A percentile compares a stretch with the other conserved stretches of the same genome.
These are phyloP conservation scores for Drosophila ambigua DNA, from an alignment of 1,140 invertebrate genomes.

Conservation along the genomic window DNA sequence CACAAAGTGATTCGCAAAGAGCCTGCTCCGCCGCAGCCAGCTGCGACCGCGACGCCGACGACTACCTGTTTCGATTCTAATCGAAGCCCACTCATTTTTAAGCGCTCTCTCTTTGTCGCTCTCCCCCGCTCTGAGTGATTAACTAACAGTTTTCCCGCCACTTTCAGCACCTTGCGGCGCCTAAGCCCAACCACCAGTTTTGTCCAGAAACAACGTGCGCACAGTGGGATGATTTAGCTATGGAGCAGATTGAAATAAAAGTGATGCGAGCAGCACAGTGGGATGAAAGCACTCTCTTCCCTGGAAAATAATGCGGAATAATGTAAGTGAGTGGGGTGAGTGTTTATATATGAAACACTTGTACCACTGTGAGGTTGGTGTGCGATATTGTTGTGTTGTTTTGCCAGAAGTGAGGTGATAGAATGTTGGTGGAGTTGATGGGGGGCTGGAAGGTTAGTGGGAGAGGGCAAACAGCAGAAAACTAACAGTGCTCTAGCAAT, in stretches of 20 bases:
- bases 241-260: background rate
- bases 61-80: constrained; percentile 80
- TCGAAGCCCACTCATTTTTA: constrained; percentile 53
- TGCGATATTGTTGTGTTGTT: constrained; percentile 47
- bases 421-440: constrained; percentile 10
- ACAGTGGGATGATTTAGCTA: constrained; percentile 41
- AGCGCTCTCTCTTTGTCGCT: constrained; percentile 13
- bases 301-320: no score
- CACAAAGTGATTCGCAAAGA: constrained; percentile 21
- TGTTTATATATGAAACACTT: background rate
- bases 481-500: constrained; percentile 56
- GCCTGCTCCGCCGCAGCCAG: constrained; percentile 25
- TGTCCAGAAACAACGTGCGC: constrained; percentile 73
- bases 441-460: constrained; percentile 14
- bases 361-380: constrained; percentile 32
- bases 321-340: no score
- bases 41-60: constrained; percentile 29
- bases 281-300: no score
- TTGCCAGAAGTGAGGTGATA: constrained; percentile 23
- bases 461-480: constrained; percentile 52
- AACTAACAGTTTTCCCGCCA: constrained; percentile 74
- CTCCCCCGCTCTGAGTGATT: constrained; percentile 28
- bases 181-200: constrained; percentile 57
- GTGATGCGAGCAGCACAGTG: no score
- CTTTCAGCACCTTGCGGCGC: constrained; percentile 70